Evolutionary conservation across 2,113 vertebrate genomes (phyloP).

Genomic region (Pelobates fuscus): DNA sequence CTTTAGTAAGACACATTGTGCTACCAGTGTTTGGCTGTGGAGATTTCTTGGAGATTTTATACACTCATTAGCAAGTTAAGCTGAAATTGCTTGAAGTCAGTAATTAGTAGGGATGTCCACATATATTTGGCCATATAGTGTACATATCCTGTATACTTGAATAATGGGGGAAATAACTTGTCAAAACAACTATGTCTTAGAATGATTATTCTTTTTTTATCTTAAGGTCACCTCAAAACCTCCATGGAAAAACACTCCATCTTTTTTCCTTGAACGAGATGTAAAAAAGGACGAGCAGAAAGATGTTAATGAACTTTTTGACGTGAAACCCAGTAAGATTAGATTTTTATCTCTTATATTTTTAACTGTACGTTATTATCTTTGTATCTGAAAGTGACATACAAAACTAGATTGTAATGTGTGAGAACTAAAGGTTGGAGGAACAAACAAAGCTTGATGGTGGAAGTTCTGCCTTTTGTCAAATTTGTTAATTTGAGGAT

Average conservation of each 20-base stretch:
- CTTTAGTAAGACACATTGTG: no score
- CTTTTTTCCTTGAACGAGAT: slow-evolving; percentile 61
- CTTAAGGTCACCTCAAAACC: slow-evolving; percentile 67
- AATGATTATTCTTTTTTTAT: slow-evolving; percentile 2
- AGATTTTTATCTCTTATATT: no score
- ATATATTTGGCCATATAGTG: background rate
- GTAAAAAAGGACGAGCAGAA: slow-evolving; percentile 50
- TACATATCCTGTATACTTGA: no score
- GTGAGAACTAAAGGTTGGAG: no score
- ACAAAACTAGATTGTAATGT: no score
- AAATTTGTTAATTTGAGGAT: no score
- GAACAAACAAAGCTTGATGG: no score
- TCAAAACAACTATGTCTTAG: no score
- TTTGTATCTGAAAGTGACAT: no score
- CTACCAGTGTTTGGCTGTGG: no score
- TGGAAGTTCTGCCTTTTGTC: no score
- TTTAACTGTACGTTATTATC: background rate
- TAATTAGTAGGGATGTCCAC: background rate
- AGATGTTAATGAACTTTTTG: slow-evolving; percentile 56
- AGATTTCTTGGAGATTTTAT: background rate
- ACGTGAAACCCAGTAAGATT: slow-evolving; percentile 64
- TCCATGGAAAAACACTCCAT: slow-evolving; percentile 66
- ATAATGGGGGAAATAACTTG: no score
- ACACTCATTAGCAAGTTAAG: background rate
- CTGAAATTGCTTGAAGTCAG: background rate